Conservation (phyloP, 2,888 invertebrate species). For the Sinohyriopsis cumingii region DNA sequence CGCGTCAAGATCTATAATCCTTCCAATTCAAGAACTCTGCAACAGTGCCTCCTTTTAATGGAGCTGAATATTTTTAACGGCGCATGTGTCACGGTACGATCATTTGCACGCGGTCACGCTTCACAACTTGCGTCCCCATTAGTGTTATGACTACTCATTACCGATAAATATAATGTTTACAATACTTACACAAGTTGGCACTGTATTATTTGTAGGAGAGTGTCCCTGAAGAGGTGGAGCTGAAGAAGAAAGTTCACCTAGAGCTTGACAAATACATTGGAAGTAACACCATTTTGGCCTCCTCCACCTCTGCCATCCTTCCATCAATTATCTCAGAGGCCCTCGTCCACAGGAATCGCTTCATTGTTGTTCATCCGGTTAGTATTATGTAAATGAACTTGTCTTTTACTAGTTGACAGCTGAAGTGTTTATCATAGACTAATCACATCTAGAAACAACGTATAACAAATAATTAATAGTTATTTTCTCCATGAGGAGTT, state of each 20-base stretch:
- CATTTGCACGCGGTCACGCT: no score
- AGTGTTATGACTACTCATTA: neutral
- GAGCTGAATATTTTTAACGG: no score
- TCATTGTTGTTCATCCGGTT: slow-evolving; percentile 83
- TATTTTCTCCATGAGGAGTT: no score
- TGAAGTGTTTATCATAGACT: no score
- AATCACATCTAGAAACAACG: no score
- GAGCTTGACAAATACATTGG: slow-evolving; percentile 81
- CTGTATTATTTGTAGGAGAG: slow-evolving; percentile 80
- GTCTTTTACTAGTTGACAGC: no score
- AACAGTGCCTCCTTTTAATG: no score
- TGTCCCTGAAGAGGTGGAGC: slow-evolving; percentile 88
- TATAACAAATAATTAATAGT: no score
- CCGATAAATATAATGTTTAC: neutral
- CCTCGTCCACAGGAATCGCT: slow-evolving; percentile 78
- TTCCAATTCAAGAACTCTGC: no score
- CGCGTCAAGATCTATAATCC: no score
- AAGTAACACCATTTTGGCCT: slow-evolving; percentile 79
- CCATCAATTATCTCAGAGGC: slow-evolving; percentile 89
- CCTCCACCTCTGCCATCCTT: slow-evolving; percentile 92
- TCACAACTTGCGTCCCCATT: no score
- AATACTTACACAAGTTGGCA: neutral
- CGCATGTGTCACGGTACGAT: no score
- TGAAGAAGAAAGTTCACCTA: slow-evolving; percentile 86
- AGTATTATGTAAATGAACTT: slow-evolving; percentile 1